Percentiles rank a stretch among this genome's conserved stretches.
phyloP scores from a whole-genome alignment of 2,888 invertebrate species.

The Lasioglossum marginatum region DNA sequence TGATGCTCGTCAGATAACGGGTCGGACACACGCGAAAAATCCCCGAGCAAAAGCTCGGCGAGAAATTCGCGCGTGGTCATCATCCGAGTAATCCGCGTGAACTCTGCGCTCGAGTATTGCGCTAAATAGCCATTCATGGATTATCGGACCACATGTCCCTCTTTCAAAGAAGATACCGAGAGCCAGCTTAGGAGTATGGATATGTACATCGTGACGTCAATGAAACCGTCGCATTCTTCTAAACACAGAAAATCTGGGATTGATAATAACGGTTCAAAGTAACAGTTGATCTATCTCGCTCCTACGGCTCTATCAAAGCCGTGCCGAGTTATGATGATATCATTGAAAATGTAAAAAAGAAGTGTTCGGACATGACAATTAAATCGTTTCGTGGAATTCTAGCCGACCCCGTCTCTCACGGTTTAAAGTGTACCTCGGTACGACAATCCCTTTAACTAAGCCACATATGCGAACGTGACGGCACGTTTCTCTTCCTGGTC shows the following conservation, averaged over 20 bases:
- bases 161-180: neutral
- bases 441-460: constrained; percentile 57
- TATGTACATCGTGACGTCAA: constrained; percentile 1
- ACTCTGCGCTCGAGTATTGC: constrained; percentile 17
- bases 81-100: constrained; percentile 48
- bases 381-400: constrained; percentile 38
- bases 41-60: constrained; percentile 13
- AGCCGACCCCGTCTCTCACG: constrained; percentile 19
- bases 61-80: constrained; percentile 33
- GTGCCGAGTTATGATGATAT: neutral
- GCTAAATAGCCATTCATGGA: constrained; percentile 43
- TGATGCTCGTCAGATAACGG: constrained; percentile 54
- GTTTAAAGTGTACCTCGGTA: constrained; percentile 40
- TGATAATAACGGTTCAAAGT: constrained; percentile 49
- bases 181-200: neutral
- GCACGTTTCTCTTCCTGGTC: constrained; percentile 72
- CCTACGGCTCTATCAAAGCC: neutral
- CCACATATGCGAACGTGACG: constrained; percentile 59
- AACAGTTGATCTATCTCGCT: constrained; percentile 12
- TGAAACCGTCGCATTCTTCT: neutral
- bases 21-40: constrained; percentile 23
- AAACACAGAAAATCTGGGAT: constrained; percentile 8
- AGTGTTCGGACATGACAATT: constrained; percentile 33
- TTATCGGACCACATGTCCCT: constrained; percentile 22
- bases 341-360: too few species aligned